These are phyloP conservation scores for Zoroaster sp. DNA, from an alignment of 53 echinoderm and acorn worm genomes.

Conservation along the genomic window DNA sequence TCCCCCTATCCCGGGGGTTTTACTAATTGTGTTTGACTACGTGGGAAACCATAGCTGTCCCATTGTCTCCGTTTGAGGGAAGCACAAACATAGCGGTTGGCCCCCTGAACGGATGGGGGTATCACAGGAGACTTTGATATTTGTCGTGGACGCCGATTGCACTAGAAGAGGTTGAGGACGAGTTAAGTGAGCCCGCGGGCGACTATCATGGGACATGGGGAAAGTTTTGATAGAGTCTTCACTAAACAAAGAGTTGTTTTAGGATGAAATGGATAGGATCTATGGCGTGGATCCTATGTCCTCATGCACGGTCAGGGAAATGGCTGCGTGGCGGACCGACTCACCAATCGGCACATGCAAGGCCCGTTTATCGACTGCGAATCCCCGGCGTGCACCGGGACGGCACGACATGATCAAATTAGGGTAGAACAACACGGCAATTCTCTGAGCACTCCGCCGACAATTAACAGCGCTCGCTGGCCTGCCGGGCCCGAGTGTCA, in stretches of 20 bases:
- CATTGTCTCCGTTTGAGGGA: background rate
- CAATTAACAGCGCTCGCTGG: slow-evolving; percentile 43
- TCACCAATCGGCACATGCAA: slow-evolving; percentile 1
- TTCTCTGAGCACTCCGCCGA: slow-evolving; percentile 49
- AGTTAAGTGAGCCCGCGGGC: slow-evolving; percentile 34
- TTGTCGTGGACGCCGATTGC: background rate
- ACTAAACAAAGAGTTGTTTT: slow-evolving; percentile 50
- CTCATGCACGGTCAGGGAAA: background rate
- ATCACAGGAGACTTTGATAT: slow-evolving; percentile 5
- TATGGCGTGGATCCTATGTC: background rate
- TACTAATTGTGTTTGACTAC: slow-evolving; percentile 39
- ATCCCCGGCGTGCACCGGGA: slow-evolving; percentile 23
- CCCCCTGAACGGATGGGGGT: background rate
- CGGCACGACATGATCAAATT: slow-evolving; percentile 54
- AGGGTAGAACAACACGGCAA: slow-evolving; percentile 53
- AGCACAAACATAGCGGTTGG: background rate
- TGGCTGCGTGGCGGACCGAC: background rate
- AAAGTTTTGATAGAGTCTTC: slow-evolving; percentile 24
- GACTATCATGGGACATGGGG: slow-evolving; percentile 3
- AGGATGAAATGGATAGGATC: slow-evolving; percentile 36
- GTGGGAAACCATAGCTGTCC: slow-evolving; percentile 17
- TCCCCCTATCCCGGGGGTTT: slow-evolving; percentile 17
- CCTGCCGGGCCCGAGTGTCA: slow-evolving; percentile 41
- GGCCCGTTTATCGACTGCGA: slow-evolving; percentile 13
- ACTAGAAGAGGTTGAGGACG: slow-evolving; percentile 11